Conservation (phyloP, 2,797 vertebrate genomes). For the Stomatorhinus walkeri region DNA sequence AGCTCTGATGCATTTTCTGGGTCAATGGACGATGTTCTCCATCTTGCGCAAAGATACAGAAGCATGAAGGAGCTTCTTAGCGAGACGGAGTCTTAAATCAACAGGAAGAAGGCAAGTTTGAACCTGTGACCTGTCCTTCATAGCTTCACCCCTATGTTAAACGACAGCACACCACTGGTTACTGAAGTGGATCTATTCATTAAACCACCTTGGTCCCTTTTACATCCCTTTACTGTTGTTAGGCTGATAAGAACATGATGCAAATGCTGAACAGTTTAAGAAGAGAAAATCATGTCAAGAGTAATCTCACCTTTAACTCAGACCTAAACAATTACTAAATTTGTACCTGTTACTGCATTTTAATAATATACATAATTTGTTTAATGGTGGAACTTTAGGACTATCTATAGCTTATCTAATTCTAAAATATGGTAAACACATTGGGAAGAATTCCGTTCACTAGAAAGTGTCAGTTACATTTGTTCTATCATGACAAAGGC, state of each 20-base stretch:
- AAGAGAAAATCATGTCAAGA: neutral
- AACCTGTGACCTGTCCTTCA: neutral
- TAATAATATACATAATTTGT: neutral
- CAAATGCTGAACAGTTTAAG: neutral
- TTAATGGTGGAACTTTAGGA: neutral
- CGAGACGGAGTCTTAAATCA: neutral
- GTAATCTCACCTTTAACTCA: neutral
- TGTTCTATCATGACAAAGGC: neutral
- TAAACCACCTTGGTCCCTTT: neutral
- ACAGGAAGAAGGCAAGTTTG: conserved; percentile 40
- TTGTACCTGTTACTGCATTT: neutral
- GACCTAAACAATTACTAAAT: neutral
- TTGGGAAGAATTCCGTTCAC: neutral
- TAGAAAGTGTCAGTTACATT: neutral
- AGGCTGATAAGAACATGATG: neutral
- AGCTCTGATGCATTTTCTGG: conserved; percentile 46
- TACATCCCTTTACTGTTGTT: neutral
- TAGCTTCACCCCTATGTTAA: neutral
- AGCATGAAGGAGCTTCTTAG: neutral
- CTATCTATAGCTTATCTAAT: neutral
- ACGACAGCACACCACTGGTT: neutral
- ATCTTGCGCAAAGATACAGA: conserved; percentile 37
- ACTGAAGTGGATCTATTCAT: neutral
- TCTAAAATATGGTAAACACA: neutral
- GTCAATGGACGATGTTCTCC: conserved; percentile 42